Base-by-base conservation (phyloP, 2,888 invertebrate genomes). In the Synergus laeviventris region DNA sequence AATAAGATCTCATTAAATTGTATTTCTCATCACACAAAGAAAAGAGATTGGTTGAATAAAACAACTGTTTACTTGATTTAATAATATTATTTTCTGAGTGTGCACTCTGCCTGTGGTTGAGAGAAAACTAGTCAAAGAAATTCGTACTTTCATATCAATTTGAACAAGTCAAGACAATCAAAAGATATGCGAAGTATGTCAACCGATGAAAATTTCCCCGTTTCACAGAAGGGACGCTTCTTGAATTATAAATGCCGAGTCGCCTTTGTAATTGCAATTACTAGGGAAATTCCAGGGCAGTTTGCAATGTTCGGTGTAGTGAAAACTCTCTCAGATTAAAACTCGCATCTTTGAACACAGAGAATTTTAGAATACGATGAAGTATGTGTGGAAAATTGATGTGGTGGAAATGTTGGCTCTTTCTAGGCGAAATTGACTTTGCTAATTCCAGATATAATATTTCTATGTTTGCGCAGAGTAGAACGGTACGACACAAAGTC, bases 181-280 rank as follows among this genome's bases (percentile, higher is more conserved):
- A 39, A 64, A 64, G 64, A 64, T 39, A 64, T 64, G 60, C 74
- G 45, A 21, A 73, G 77, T 74, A 56, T 74, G 76, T 42, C 62
- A 74, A 76, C 73, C 75, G 77, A 61, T 39, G 75, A 76, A 75
- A 78, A 80, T 76, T 39, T 60, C 54, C 78, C 45, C 76, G 76
- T 81, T 76, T 73, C 76, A 66, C 36, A 73, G 36, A 66, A 64
- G 59, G 75, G 74, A 75, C 79, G 78, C 76, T 66, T 74, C 61
- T 75, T 81, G 81, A 83, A 80, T 84, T 83, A 83, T 81, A 81
- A 83, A 82, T 82, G 75, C 61, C 73, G 73, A 74, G 79, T 78
- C 77, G 79, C 73, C 81, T 83, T 79, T 81, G 79, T 79, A 75
- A 79, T 64, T 64, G 64, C 39, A 64, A 64, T 64, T 64, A 64